Evolutionary conservation across 2,797 vertebrate genomes (phyloP), one percentile per base, ranked within the genome.

Genomic region (Gymnocypris eckloni): DNA sequence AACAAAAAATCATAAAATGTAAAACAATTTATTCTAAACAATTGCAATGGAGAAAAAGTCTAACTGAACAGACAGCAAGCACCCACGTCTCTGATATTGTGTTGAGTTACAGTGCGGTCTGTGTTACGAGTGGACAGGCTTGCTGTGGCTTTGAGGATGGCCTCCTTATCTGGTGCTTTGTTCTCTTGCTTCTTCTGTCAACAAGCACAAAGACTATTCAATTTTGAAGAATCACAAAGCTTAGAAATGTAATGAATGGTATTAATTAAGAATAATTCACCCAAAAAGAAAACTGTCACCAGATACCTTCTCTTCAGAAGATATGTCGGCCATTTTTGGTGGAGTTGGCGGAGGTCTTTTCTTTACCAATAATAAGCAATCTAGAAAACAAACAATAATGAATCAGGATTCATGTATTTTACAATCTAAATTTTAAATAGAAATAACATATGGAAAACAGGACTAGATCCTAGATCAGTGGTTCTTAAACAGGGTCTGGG

Each of bases 131-230:
- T 94, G 0, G 97, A 95, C 87, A 99, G 94, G 86, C 76, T 94
- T 84, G 96, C 94, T 0, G 98, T 99, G 4, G 98, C 98, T 89
- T 97, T 98, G 56, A 97, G 93, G 76, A 99, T 99, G 18, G 98
- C 96, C 0, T 99, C 98, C 92, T 97, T 98, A 92, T 99, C 98
- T 0, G 98, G 98, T 91, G 98, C 97, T 91, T 98, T 99, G 92
- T 97, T 97, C 4, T 99, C 98, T 90, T 98, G 97, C 90, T 98
- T 99, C 90, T 97, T 97, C 98, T 99, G 91, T 25, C 71, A 79
- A 71, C 76, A 59, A 67, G 41, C 15, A 61, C 64, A 72, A 18
- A 45, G 22, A 39, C 22, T 33, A 8, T 33, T 71, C 64, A 6
- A 56, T 48, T 72, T 73, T 9, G 4, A 70, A 48, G 20, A 37